These are phyloP conservation scores for Sinopyrophorus schimmeli DNA, from an alignment of 2,888 invertebrate genomes.

Conservation along the genomic window DNA sequence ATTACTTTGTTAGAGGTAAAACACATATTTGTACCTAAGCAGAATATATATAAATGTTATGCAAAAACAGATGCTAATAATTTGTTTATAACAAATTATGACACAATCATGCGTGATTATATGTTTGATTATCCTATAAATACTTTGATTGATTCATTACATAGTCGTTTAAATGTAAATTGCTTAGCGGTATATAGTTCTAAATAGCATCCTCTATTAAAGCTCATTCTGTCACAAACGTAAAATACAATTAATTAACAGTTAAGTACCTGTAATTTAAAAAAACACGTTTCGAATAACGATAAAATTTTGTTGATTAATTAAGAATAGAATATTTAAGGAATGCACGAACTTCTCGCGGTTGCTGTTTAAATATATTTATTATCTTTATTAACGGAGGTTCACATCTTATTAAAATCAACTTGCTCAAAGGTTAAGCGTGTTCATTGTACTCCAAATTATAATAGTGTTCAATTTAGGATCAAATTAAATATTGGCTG, in stretches of 20 bases:
- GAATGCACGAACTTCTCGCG: too few species aligned
- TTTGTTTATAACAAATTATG: too few species aligned
- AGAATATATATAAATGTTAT: too few species aligned
- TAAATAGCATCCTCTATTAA: constrained; percentile 22
- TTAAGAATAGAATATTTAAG: too few species aligned
- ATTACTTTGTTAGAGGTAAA: too few species aligned
- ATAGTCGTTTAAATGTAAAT: constrained; percentile 25
- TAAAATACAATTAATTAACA: constrained; percentile 27
- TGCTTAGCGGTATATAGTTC: constrained; percentile 22
- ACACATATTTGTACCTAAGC: too few species aligned
- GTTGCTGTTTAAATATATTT: too few species aligned
- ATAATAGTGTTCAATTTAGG: constrained; percentile 23
- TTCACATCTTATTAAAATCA: constrained; percentile 18
- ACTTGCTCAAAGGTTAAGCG: constrained; percentile 16
- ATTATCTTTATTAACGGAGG: constrained; percentile 17
- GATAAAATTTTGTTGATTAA: too few species aligned
- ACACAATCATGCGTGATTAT: too few species aligned
- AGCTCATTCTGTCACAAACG: constrained; percentile 16
- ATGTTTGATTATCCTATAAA: constrained; percentile 13
- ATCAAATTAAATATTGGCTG: constrained; percentile 32
- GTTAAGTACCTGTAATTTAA: constrained; percentile 20
- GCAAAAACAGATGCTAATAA: too few species aligned
- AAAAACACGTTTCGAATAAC: constrained; percentile 7
- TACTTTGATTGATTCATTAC: constrained; percentile 28
- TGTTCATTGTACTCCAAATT: constrained; percentile 24